Percentiles rank a stretch among this genome's conserved stretches.
Evolutionary conservation across 1,140 invertebrate species (phyloP).

Genomic region (Drosophila tropicalis): DNA sequence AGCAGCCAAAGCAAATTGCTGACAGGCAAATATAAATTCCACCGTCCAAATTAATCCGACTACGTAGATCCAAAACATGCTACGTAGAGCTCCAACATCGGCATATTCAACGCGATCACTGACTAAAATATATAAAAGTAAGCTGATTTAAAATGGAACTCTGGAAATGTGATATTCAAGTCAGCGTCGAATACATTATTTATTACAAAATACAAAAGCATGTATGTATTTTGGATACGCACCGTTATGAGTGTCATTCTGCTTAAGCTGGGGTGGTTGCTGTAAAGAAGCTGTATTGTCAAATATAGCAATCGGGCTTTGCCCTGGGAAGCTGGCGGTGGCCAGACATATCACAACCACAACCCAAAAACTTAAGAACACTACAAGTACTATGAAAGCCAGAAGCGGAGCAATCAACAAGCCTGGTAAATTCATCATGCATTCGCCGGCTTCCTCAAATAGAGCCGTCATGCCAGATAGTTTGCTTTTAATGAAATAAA

Average conservation of each 20-base stretch:
- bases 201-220: no score
- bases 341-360: slow-evolving; percentile 89
- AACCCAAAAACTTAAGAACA: slow-evolving; percentile 94
- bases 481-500: slow-evolving; percentile 91
- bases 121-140: slow-evolving; percentile 74
- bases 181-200: no score
- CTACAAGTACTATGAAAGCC: slow-evolving; percentile 90
- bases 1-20: slow-evolving; percentile 95
- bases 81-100: slow-evolving; percentile 90
- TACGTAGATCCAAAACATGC: slow-evolving; percentile 96
- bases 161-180: not conserved
- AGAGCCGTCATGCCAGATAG: slow-evolving; percentile 91
- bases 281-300: slow-evolving; percentile 60
- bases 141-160: no score
- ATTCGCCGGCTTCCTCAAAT: slow-evolving; percentile 94
- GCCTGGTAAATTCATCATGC: slow-evolving; percentile 92
- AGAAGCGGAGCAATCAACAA: slow-evolving; percentile 94
- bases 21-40: slow-evolving; percentile 95
- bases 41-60: slow-evolving; percentile 94
- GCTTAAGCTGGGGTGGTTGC: slow-evolving; percentile 3
- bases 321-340: slow-evolving; percentile 85
- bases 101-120: slow-evolving; percentile 87
- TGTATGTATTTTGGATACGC: not conserved
- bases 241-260: not conserved
- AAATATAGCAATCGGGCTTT: slow-evolving; percentile 74